Evolutionary conservation across 2,113 vertebrate species (phyloP).

Genomic region (Lethenteron reissneri): DNA sequence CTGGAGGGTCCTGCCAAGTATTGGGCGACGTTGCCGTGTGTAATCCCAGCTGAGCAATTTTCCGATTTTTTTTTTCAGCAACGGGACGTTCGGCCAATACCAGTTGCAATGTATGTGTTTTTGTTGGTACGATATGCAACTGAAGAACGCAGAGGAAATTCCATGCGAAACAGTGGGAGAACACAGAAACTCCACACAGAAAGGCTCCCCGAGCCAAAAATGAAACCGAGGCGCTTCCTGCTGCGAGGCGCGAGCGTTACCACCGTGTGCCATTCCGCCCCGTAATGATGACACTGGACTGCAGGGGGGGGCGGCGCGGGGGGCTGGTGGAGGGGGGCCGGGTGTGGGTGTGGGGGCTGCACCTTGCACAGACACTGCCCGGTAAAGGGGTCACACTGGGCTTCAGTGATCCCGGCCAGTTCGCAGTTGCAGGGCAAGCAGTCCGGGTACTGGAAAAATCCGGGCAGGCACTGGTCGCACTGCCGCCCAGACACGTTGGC

Average conservation of each 20-base stretch:
- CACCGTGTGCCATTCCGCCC: too few relatives aligned
- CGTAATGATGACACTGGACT: too few relatives aligned
- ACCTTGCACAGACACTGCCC: slow-evolving; percentile 79
- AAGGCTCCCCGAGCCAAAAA: background rate
- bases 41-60: too few relatives aligned
- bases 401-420: slow-evolving; percentile 34
- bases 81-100: too few relatives aligned
- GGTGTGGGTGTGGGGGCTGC: fast-evolving
- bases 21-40: too few relatives aligned
- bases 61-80: too few relatives aligned
- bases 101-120: too few relatives aligned
- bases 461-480: slow-evolving; percentile 53
- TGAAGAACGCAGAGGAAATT: too few relatives aligned
- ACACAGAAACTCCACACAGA: background rate
- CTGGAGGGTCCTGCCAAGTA: too few relatives aligned
- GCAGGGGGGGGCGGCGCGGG: too few relatives aligned
- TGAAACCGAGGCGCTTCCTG: background rate
- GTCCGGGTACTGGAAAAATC: slow-evolving; percentile 55
- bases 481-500: slow-evolving; percentile 51
- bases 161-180: background rate
- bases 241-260: background rate
- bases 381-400: slow-evolving; percentile 38
- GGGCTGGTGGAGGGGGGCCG: background rate
- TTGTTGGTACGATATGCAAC: too few relatives aligned
- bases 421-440: slow-evolving; percentile 61